Base-by-base conservation (phyloP, 2,113 vertebrate species). In the Zosterops borbonicus region DNA sequence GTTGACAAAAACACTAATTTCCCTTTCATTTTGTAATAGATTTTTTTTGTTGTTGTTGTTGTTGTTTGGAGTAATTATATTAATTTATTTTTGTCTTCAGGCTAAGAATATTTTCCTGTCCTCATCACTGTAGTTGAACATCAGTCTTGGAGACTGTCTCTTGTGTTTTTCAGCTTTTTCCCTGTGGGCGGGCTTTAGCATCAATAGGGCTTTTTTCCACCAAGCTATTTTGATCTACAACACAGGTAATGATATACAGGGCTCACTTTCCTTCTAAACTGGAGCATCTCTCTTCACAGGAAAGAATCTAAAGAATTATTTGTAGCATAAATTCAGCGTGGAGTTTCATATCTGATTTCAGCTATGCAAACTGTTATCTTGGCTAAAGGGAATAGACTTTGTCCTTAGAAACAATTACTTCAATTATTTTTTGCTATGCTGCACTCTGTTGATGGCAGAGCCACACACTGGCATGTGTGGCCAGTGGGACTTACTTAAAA, bases 341-440 rank as follows among this genome's bases (percentile, higher is more conserved):
- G 31, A 55, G 13, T 70, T 90, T 73, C 9, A 23, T 11, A 25
- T 94, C 76, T 52, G 29, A 47, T 67, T 90, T 83, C 64, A 60
- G 23, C 73, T 60, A 9, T 88, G 75, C 41, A 77, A 80, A 90
- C 33, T 70, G 42, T 75, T 89, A 68, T 53, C 50, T 52, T 90
- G 58, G 68, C 53, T 75, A 77, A 94, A 73, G 27, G 60, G 21
- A 56, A 31, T 80, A 12, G n/a, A 77, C 31, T 86, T 92, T 62
- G 35, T 92, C 58, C 59, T 83, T 86, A 90, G 64, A 89, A 96
- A 70, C 77, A 94, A 95, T 94, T 92, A 76, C 37, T 88, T 84
- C 39, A 89, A 92, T 92, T 96, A 84, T 56, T 88, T 89, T 79
- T 78, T 94, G 42, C 68, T 77, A 2, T 86, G n/a, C 44, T 96